Conservation (phyloP, 2,888 invertebrate species). For the Anticlea derivata region DNA sequence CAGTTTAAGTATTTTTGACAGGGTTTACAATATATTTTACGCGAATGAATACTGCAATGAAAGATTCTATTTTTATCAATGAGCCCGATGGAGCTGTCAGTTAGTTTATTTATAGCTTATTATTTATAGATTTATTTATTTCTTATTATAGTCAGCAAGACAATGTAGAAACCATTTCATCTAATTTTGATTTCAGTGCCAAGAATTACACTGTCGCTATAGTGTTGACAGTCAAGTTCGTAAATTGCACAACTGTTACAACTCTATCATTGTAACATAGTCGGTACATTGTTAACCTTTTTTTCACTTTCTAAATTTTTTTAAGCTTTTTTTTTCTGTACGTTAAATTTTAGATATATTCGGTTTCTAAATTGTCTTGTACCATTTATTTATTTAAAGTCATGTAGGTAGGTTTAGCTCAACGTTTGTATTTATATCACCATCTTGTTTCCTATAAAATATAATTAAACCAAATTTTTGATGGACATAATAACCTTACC, state of each 20-base stretch:
- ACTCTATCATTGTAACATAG: constrained; percentile 13
- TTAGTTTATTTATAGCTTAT: constrained; percentile 36
- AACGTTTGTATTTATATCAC: constrained; percentile 65
- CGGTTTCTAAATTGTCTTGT: constrained; percentile 41
- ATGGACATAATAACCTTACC: constrained; percentile 83
- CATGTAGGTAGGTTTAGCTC: constrained; percentile 32
- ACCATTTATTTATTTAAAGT: constrained; percentile 37
- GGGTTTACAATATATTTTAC: neutral
- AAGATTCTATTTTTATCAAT: constrained; percentile 8
- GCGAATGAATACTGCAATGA: constrained; percentile 7
- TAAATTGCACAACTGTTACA: constrained; percentile 25
- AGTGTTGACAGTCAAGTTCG: constrained; percentile 21
- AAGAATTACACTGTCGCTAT: constrained; percentile 26
- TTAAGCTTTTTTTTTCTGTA: too few relatives aligned
- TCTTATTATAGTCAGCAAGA: constrained; percentile 46
- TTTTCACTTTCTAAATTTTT: neutral
- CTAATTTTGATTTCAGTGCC: constrained; percentile 30
- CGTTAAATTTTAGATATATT: neutral
- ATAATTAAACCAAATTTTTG: constrained; percentile 6
- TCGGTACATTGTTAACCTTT: constrained; percentile 2
- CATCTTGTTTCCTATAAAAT: constrained; percentile 44
- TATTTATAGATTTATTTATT: constrained; percentile 31
- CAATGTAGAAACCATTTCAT: constrained; percentile 45
- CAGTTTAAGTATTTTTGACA: constrained; percentile 16
- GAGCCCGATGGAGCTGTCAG: constrained; percentile 61